Base-by-base conservation (phyloP, 2,113 vertebrate species). In the Noctilio leporinus region DNA sequence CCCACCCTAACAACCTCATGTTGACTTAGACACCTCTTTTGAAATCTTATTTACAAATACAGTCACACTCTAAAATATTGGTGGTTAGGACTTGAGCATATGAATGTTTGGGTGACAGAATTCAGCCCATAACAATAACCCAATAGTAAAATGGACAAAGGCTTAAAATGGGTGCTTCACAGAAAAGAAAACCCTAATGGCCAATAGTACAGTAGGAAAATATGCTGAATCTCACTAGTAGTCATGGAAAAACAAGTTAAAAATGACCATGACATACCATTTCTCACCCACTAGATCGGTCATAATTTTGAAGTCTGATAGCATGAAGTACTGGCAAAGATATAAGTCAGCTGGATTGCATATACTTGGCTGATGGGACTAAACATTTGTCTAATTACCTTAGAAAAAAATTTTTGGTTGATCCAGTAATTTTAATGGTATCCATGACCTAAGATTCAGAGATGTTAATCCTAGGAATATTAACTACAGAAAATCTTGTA, bases 251-350 rank as follows among this genome's bases (percentile, higher is more conserved):
- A 69, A 69, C 51, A 73, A 82, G 62, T 55, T 43, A 24, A 45
- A 67, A 87, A 28, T 7, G n/a, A 70, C 11, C 90, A 20, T 92
- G 40, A 40, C 20, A 73, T 5, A 40, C 4, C 64, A 84, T 53
- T 83, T n/a, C 40, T 45, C 10, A 17, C 30, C 26, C 3, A 43
- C 9, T 8, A 67, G 3, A 30, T 1, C 33, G 65, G 20, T 38
- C 51, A 95, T 53, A 72, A 82, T 86, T 72, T 89, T 94, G 45
- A 85, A 80, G 80, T 59, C 69, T 86, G 40, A 94, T 7, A 89
- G 19, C 40, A 82, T 57, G 45, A 57, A 67, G 30, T 64, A 45
- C 1, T 82, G 49, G 28, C 51, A 91, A 93, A 62, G 7, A 80
- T 3, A 45, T 2, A 4, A 28, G n/a, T 86, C 9, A 51, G 9